Percentiles rank a stretch among this genome's conserved stretches.
Evolutionary conservation across 1,140 invertebrate genomes (phyloP).

Genomic region (Xylocopa sonorina): DNA sequence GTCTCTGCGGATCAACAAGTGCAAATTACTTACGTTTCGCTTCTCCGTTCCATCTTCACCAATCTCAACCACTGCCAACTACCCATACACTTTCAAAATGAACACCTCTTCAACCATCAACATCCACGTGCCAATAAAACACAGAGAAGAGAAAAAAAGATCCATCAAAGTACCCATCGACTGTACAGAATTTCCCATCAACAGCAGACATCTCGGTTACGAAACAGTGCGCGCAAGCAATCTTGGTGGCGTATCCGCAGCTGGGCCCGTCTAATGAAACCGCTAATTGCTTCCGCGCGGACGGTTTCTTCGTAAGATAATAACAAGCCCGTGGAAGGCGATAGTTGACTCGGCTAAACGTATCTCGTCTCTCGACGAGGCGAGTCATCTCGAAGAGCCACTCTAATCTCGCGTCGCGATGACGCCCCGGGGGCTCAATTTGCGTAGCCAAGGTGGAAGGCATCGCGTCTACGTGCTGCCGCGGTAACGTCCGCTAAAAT

Average conservation of each 20-base stretch:
- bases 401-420: conserved; percentile 63
- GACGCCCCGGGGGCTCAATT: conserved; percentile 64
- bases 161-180: no score
- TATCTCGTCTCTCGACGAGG: conserved; percentile 49
- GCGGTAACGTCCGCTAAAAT: conserved; percentile 47
- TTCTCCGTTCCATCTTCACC: no score
- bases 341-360: conserved; percentile 51
- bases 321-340: conserved; percentile 52
- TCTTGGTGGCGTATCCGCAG: not conserved
- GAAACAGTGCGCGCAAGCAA: not conserved
- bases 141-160: no score
- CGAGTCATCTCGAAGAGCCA: conserved; percentile 56
- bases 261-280: conserved; percentile 19
- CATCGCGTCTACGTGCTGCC: conserved; percentile 35
- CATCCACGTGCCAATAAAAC: no score
- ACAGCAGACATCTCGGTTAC: no score
- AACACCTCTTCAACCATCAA: no score
- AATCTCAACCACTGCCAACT: no score
- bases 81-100: no score
- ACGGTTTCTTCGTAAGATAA: conserved; percentile 47
- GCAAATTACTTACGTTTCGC: no score
- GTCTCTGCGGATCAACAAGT: no score
- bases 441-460: conserved; percentile 48
- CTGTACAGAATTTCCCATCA: no score
- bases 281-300: conserved; percentile 44